Conservation (phyloP, 2,888 invertebrate genomes). For the Cheilosia scutellata region DNA sequence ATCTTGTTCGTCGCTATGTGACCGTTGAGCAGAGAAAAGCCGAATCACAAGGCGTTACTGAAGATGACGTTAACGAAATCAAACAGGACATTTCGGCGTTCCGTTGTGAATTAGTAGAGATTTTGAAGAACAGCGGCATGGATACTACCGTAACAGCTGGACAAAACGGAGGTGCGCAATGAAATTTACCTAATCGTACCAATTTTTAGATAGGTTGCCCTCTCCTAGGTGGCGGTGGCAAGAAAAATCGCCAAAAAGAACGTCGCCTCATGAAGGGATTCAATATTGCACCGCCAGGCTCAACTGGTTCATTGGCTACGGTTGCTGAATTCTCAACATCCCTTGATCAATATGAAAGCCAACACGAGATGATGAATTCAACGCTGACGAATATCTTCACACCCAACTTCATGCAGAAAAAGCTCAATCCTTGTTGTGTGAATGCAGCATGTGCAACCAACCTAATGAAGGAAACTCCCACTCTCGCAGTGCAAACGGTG, state of each 20-base stretch:
- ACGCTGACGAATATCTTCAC: constrained; percentile 89
- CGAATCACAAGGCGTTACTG: constrained; percentile 98
- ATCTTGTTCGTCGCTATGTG: constrained; percentile 97
- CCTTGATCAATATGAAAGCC: constrained; percentile 86
- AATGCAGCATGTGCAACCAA: constrained; percentile 80
- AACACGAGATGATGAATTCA: constrained; percentile 88
- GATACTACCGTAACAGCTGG: constrained; percentile 94
- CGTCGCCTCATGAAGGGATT: constrained; percentile 97
- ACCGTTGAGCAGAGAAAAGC: constrained; percentile 98
- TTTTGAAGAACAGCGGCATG: constrained; percentile 97
- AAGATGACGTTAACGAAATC: constrained; percentile 99
- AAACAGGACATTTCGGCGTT: constrained; percentile 99
- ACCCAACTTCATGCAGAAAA: constrained; percentile 82
- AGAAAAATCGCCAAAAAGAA: constrained; percentile 97
- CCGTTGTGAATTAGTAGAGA: constrained; percentile 98
- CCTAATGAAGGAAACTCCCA: constrained; percentile 69
- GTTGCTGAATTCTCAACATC: constrained; percentile 92
- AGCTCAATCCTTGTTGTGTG: constrained; percentile 78
- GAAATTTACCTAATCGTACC: constrained; percentile 72
- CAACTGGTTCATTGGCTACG: constrained; percentile 87
- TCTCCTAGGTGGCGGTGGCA: constrained; percentile 91
- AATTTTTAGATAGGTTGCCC: constrained; percentile 58
- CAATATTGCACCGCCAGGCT: constrained; percentile 92
- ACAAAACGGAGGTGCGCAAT: constrained; percentile 88
- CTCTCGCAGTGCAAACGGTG: constrained; percentile 76